Conservation (phyloP, 2,797 vertebrate genomes). For the Peromyscus nudipes region DNA sequence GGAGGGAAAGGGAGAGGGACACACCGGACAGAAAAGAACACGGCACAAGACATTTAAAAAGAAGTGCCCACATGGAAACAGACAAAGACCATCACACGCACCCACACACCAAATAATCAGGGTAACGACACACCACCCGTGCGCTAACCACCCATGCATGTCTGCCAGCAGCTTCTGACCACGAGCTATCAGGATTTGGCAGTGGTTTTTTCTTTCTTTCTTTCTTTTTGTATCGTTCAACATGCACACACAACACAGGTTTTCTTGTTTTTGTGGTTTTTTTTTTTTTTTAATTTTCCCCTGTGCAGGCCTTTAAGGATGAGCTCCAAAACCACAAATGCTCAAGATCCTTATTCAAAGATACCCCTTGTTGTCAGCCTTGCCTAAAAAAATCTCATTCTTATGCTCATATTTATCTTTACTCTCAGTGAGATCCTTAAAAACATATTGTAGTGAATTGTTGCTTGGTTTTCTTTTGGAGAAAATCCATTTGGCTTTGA, state of each 20-base stretch:
- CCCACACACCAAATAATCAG: slow-evolving; percentile 66
- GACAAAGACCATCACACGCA: slow-evolving; percentile 68
- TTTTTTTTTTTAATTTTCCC: slow-evolving; percentile 76
- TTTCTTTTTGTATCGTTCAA: slow-evolving; percentile 75
- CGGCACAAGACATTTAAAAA: slow-evolving; percentile 86
- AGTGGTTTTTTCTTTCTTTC: slow-evolving; percentile 53
- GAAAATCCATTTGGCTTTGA: slow-evolving; percentile 89
- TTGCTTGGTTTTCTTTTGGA: slow-evolving; percentile 85
- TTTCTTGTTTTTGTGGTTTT: slow-evolving; percentile 55
- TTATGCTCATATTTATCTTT: slow-evolving; percentile 69
- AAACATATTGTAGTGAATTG: slow-evolving; percentile 77
- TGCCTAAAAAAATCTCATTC: slow-evolving; percentile 65
- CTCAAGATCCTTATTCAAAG: slow-evolving; percentile 83
- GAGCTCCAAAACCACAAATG: slow-evolving; percentile 86
- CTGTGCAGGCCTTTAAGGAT: slow-evolving; percentile 87
- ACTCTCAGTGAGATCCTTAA: slow-evolving; percentile 76
- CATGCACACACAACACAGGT: slow-evolving; percentile 86
- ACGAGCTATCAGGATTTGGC: slow-evolving; percentile 78
- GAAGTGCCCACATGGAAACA: slow-evolving; percentile 81
- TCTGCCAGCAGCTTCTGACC: slow-evolving; percentile 82
- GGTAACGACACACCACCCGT: slow-evolving; percentile 77
- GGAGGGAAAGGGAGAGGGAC: slow-evolving; percentile 63
- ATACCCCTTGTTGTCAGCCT: slow-evolving; percentile 74
- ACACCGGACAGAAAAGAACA: slow-evolving; percentile 88
- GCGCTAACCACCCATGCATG: slow-evolving; percentile 89